These are phyloP conservation scores for Stegostoma tigrinum DNA, from an alignment of 2,113 vertebrate genomes.

Conservation along the genomic window DNA sequence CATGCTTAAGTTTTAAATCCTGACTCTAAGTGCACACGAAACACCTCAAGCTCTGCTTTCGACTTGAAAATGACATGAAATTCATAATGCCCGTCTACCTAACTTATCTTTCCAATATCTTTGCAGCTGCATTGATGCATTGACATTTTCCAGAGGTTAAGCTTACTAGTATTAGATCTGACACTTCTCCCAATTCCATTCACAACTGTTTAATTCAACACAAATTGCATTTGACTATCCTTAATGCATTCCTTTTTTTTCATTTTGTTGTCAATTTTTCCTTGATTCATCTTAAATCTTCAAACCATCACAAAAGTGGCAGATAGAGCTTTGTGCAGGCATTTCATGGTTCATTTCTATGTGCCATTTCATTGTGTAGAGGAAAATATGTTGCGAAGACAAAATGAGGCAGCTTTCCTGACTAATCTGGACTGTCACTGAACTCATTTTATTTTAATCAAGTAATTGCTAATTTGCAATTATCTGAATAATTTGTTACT, in stretches of 20 bases:
- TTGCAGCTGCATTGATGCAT: background rate
- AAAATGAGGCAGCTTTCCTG: background rate
- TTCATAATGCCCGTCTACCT: background rate
- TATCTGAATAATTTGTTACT: background rate
- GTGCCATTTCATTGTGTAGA: background rate
- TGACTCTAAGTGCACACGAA: background rate
- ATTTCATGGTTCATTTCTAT: background rate
- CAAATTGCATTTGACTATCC: background rate
- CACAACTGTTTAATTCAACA: background rate
- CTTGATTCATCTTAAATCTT: background rate
- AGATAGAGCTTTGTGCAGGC: background rate
- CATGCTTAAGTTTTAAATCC: background rate
- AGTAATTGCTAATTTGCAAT: background rate
- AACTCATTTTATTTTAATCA: background rate
- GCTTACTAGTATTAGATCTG: background rate
- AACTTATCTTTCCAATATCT: background rate
- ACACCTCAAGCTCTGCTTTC: background rate
- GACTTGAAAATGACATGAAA: background rate
- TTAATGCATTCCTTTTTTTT: background rate
- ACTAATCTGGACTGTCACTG: background rate
- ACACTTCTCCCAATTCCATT: background rate
- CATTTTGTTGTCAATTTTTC: background rate
- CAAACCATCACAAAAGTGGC: background rate
- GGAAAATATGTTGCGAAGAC: background rate
- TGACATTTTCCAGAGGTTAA: constrained; percentile 5